phyloP scores from a whole-genome alignment of 1,140 invertebrate genomes.

The Brachionus rubens region DNA sequence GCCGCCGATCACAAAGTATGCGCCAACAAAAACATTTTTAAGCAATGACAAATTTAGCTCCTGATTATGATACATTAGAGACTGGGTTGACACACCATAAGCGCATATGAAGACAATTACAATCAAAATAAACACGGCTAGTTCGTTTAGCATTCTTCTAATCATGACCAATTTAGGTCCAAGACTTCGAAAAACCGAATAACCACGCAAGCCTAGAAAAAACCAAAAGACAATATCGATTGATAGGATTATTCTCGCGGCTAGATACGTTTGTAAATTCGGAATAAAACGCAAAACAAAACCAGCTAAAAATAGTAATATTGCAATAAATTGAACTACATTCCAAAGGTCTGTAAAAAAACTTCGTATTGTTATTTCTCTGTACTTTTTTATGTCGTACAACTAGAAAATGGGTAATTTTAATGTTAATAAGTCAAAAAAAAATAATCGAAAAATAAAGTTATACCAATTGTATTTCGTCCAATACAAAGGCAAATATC shows the following conservation, averaged over 20 bases:
- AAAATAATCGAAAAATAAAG: not conserved
- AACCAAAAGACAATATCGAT: constrained; percentile 48
- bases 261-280: not conserved
- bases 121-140: constrained; percentile 26
- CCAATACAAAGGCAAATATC: constrained; percentile 59
- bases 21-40: constrained; percentile 24
- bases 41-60: not conserved
- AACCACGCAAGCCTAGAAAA: constrained; percentile 56
- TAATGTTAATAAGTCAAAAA: not conserved
- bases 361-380: not conserved
- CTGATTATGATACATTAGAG: constrained; percentile 44
- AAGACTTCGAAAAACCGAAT: constrained; percentile 57
- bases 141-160: constrained; percentile 58
- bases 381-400: not conserved
- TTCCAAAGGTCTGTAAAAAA: constrained; percentile 58
- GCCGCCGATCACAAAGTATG: constrained; percentile 38
- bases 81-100: constrained; percentile 17
- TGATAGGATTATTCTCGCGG: constrained; percentile 19
- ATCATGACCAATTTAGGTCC: constrained; percentile 64
- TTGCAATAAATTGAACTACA: constrained; percentile 55
- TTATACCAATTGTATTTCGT: constrained; percentile 61
- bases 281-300: constrained; percentile 47
- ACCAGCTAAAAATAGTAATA: constrained; percentile 52
- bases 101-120: constrained; percentile 43
- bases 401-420: not conserved